These are phyloP conservation scores for Bilobella aurantiaca DNA, from an alignment of 1,140 invertebrate species.

Conservation along the genomic window DNA sequence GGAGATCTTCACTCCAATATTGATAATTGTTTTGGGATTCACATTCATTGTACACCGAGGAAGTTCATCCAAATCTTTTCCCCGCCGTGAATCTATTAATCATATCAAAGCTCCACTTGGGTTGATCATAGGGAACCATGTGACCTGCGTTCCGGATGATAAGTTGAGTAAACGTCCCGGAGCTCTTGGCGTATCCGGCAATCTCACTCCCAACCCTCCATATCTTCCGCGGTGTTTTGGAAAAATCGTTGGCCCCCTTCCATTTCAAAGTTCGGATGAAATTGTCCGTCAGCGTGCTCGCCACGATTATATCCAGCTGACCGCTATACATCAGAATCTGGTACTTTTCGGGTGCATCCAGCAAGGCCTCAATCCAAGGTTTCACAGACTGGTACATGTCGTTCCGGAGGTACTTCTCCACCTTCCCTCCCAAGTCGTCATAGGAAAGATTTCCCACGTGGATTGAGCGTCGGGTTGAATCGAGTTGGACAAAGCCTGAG, in stretches of 20 bases:
- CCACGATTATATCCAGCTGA: conserved; percentile 36
- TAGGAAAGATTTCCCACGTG: conserved; percentile 1
- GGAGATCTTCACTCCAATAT: too few species aligned
- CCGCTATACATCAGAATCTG: conserved; percentile 43
- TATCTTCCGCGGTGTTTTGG: conserved; percentile 14
- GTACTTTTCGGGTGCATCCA: conserved; percentile 48
- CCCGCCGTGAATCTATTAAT: conserved; percentile 42
- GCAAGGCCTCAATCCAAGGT: conserved; percentile 57
- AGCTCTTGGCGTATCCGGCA: conserved; percentile 35
- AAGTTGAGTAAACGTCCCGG: conserved; percentile 43
- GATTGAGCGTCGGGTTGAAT: background rate
- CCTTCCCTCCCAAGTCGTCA: conserved; percentile 35
- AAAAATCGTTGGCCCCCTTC: conserved; percentile 23
- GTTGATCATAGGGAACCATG: conserved; percentile 46
- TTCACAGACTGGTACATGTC: conserved; percentile 77
- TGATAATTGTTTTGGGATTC: too few species aligned
- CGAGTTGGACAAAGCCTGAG: background rate
- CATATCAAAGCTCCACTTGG: conserved; percentile 43
- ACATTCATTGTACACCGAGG: too few species aligned
- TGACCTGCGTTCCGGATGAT: conserved; percentile 44
- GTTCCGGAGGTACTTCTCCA: conserved; percentile 55
- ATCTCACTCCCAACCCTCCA: conserved; percentile 29
- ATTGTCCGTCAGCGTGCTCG: conserved; percentile 22
- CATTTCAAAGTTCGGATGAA: conserved; percentile 23
- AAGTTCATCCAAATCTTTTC: background rate